Evolutionary conservation across 2,113 vertebrate species (phyloP).

Genomic region (Dunckerocampus dactyliophorus): DNA sequence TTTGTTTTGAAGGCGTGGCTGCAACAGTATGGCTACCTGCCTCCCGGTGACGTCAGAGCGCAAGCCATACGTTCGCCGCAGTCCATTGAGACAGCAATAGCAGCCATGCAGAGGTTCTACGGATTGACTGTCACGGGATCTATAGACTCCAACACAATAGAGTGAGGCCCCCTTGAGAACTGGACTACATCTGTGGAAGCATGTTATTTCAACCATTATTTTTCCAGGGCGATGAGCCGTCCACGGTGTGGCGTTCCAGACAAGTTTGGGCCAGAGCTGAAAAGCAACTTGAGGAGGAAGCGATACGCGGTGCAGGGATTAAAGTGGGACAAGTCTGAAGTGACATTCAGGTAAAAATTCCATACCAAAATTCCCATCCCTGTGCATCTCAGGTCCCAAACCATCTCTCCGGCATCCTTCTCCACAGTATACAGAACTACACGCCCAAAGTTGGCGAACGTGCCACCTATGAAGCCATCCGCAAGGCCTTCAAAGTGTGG

Average conservation of each 20-base stretch:
- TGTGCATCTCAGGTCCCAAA: background rate
- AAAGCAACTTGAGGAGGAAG: conserved; percentile 85
- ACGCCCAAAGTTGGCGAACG: conserved; percentile 79
- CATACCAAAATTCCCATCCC: too few relatives aligned
- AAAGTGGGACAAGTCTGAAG: conserved; percentile 85
- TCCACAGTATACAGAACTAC: conserved; percentile 77
- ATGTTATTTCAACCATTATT: conserved; percentile 9
- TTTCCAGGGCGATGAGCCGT: conserved; percentile 81
- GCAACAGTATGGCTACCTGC: conserved; percentile 89
- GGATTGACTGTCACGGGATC: conserved; percentile 80
- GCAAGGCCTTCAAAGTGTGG: conserved; percentile 85
- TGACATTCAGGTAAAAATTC: conserved; percentile 83
- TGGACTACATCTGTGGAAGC: background rate
- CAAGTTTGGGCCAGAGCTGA: conserved; percentile 84
- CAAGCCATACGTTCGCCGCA: conserved; percentile 85
- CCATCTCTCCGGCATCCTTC: background rate
- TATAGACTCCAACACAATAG: conserved; percentile 75
- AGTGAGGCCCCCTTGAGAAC: conserved; percentile 68
- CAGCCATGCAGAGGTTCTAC: conserved; percentile 87
- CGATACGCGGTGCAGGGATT: conserved; percentile 86
- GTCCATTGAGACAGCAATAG: conserved; percentile 76
- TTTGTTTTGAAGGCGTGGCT: conserved; percentile 78
- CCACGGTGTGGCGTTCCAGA: conserved; percentile 88
- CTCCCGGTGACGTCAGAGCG: conserved; percentile 82
- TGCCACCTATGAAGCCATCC: conserved; percentile 79